These are phyloP conservation scores for Sturmia bella DNA, from an alignment of 2,888 invertebrate species.

Conservation along the genomic window DNA sequence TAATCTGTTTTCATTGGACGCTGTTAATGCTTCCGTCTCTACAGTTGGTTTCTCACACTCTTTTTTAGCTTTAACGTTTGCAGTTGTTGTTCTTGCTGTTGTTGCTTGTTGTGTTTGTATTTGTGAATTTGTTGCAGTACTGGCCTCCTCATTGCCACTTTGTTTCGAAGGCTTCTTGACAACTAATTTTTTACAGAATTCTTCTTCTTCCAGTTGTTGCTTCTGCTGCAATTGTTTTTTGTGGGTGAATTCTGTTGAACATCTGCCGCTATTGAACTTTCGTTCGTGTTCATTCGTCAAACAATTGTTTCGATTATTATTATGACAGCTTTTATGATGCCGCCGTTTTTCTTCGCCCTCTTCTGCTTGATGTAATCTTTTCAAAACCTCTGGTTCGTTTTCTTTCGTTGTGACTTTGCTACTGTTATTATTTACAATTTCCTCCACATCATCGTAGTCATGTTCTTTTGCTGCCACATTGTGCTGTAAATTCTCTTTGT, in stretches of 20 bases:
- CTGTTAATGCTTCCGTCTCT: constrained; percentile 50
- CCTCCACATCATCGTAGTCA: constrained; percentile 59
- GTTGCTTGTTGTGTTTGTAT: constrained; percentile 8
- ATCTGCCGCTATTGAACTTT: constrained; percentile 65
- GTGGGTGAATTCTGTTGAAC: constrained; percentile 68
- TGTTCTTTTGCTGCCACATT: constrained; percentile 41
- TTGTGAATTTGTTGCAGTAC: constrained; percentile 39
- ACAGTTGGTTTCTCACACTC: constrained; percentile 59
- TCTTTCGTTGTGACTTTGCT: constrained; percentile 72
- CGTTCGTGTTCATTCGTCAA: constrained; percentile 69
- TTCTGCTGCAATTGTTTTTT: constrained; percentile 69
- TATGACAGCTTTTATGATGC: constrained; percentile 73
- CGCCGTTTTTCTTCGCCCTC: constrained; percentile 64
- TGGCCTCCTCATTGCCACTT: constrained; percentile 63
- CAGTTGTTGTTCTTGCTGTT: constrained; percentile 30
- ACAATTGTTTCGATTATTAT: constrained; percentile 72
- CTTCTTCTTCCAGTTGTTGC: constrained; percentile 56
- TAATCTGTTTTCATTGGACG: constrained; percentile 55
- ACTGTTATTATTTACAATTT: constrained; percentile 72
- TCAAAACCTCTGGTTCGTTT: constrained; percentile 54
- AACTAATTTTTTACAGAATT: constrained; percentile 49
- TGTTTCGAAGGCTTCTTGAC: constrained; percentile 60
- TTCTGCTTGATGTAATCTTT: background rate
- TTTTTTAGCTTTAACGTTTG: constrained; percentile 34
- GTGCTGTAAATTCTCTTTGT: constrained; percentile 53